These are phyloP conservation scores for Ochropacha duplaris DNA, from an alignment of 2,888 invertebrate genomes.

Conservation along the genomic window DNA sequence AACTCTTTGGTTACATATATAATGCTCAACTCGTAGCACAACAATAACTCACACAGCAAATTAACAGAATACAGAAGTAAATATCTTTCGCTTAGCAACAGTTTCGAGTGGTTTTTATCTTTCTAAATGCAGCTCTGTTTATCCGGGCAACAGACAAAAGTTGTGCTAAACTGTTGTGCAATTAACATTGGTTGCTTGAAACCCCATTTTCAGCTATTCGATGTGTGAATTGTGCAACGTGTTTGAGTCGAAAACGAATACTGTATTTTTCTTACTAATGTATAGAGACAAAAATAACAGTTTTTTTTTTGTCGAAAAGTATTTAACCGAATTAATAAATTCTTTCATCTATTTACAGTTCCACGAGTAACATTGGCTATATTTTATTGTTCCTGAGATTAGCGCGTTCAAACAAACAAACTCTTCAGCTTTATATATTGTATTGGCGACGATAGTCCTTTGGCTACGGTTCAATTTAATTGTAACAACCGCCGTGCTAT, in stretches of 20 bases:
- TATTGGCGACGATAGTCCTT: too few species aligned
- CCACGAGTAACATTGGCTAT: too few species aligned
- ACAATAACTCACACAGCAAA: not conserved
- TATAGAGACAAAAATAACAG: not conserved
- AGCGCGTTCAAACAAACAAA: too few species aligned
- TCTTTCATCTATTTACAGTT: too few species aligned
- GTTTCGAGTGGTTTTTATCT: constrained; percentile 25
- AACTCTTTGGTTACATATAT: too few species aligned
- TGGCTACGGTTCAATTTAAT: too few species aligned
- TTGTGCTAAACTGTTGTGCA: constrained; percentile 37
- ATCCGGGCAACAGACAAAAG: constrained; percentile 35
- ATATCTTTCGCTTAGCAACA: constrained; percentile 11
- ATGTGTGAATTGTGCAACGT: constrained; percentile 17
- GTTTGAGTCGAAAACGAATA: not conserved
- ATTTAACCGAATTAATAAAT: too few species aligned
- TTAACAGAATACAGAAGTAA: constrained; percentile 1
- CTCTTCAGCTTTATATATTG: too few species aligned
- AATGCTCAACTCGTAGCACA: not conserved
- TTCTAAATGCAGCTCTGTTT: constrained; percentile 23
- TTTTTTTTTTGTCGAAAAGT: too few species aligned
- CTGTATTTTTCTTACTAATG: too few species aligned
- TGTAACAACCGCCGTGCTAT: too few species aligned
- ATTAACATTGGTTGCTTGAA: constrained; percentile 41
- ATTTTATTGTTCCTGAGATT: too few species aligned
- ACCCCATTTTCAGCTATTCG: constrained; percentile 23